These are phyloP conservation scores for Engystomops pustulosus DNA, from an alignment of 2,113 vertebrate species.

Conservation along the genomic window DNA sequence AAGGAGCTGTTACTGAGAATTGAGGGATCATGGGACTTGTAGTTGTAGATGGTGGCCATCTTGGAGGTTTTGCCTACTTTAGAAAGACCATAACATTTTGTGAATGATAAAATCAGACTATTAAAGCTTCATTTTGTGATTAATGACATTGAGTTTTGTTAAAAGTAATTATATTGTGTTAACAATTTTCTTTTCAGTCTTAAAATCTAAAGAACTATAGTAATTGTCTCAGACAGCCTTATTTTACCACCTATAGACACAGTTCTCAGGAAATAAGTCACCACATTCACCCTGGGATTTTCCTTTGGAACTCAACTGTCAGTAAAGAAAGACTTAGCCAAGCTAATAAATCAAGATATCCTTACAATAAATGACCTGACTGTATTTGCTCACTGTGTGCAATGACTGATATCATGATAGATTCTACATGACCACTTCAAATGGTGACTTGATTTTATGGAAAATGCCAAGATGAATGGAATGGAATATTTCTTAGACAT, in stretches of 20 bases:
- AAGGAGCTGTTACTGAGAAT: no score
- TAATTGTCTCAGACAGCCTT: not conserved
- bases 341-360: slow-evolving; percentile 46
- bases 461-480: not conserved
- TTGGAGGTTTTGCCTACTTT: no score
- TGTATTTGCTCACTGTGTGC: slow-evolving; percentile 22
- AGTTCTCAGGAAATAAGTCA: not conserved
- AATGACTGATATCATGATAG: slow-evolving; percentile 23
- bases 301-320: slow-evolving; percentile 17
- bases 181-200: no score
- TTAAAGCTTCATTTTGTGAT: no score
- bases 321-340: not conserved
- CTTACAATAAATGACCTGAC: slow-evolving; percentile 12
- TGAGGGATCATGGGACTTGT: no score
- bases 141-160: no score
- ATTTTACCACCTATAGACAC: slow-evolving; percentile 24
- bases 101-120: no score
- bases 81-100: no score
- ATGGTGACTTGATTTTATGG: not conserved
- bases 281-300: not conserved
- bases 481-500: slow-evolving; percentile 2
- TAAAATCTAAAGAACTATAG: no score
- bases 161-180: no score
- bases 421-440: slow-evolving; percentile 6
- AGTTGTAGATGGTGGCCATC: no score